Conservation (phyloP, 2,888 invertebrate species). For the Heliconius cydno region DNA sequence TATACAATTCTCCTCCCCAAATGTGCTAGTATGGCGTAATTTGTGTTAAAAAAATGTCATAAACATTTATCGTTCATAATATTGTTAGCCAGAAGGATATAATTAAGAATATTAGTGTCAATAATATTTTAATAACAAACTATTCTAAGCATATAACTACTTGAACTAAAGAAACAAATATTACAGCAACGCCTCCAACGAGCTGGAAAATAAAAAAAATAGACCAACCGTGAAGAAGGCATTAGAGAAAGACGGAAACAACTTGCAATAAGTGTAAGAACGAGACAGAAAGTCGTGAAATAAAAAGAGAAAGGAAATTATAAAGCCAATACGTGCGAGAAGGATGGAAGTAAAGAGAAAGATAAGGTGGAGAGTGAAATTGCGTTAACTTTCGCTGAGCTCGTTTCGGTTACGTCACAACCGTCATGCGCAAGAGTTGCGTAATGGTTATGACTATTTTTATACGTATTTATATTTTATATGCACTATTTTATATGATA, state of each 20-base stretch:
- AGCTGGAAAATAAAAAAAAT: slow-evolving; percentile 75
- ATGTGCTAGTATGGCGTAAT: not conserved
- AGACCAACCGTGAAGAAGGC: slow-evolving; percentile 65
- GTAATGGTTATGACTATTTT: slow-evolving; percentile 74
- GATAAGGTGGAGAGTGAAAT: slow-evolving; percentile 78
- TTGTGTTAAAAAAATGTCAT: not conserved
- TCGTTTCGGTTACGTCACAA: slow-evolving; percentile 78
- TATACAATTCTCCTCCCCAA: not conserved
- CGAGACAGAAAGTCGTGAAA: not conserved
- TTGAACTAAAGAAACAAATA: slow-evolving; percentile 65
- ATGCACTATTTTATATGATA: slow-evolving; percentile 76
- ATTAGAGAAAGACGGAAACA: slow-evolving; percentile 62
- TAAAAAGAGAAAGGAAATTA: slow-evolving; percentile 41
- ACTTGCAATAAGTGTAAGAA: slow-evolving; percentile 41
- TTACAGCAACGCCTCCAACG: slow-evolving; percentile 71
- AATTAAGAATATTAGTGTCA: slow-evolving; percentile 43
- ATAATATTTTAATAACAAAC: slow-evolving; percentile 43
- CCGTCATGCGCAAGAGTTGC: slow-evolving; percentile 61
- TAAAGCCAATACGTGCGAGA: slow-evolving; percentile 54
- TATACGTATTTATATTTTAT: slow-evolving; percentile 54
- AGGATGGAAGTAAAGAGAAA: slow-evolving; percentile 67
- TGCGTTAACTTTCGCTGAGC: slow-evolving; percentile 80
- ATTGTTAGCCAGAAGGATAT: slow-evolving; percentile 32
- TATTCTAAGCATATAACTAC: slow-evolving; percentile 35
- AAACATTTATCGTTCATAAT: not conserved